Conservation (phyloP, 2,888 invertebrate species). For the Pandemis heparana region DNA sequence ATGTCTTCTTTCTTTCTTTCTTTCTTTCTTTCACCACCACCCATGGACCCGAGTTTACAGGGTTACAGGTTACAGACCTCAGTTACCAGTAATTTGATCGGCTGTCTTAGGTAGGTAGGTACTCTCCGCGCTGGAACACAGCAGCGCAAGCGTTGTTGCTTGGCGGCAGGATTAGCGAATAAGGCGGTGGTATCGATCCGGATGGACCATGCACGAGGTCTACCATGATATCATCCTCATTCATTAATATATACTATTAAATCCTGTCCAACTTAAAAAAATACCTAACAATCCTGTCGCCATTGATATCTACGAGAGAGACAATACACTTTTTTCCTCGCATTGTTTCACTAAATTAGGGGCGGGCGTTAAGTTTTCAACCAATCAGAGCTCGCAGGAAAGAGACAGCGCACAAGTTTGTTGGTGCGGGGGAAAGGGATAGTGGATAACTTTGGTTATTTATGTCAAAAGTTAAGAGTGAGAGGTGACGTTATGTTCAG, state of each 20-base stretch:
- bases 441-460: constrained; percentile 36
- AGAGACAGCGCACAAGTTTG: constrained; percentile 36
- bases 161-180: too few relatives aligned
- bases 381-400: constrained; percentile 48
- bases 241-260: neutral
- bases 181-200: too few relatives aligned
- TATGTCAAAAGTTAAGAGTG: constrained; percentile 38
- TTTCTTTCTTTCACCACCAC: too few relatives aligned
- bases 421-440: constrained; percentile 41
- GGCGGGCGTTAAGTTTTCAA: constrained; percentile 51
- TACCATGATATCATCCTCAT: too few relatives aligned
- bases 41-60: too few relatives aligned
- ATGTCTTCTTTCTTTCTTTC: too few relatives aligned
- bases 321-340: constrained; percentile 46
- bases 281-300: constrained; percentile 24
- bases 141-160: too few relatives aligned
- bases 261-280: neutral
- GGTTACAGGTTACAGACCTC: too few relatives aligned
- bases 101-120: too few relatives aligned
- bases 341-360: constrained; percentile 51
- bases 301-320: constrained; percentile 27
- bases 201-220: too few relatives aligned
- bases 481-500: constrained; percentile 28
- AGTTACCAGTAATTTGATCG: too few relatives aligned
- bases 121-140: too few relatives aligned